Evolutionary conservation across 2,113 vertebrate species (phyloP).

Genomic region (Amphiprion ocellaris): DNA sequence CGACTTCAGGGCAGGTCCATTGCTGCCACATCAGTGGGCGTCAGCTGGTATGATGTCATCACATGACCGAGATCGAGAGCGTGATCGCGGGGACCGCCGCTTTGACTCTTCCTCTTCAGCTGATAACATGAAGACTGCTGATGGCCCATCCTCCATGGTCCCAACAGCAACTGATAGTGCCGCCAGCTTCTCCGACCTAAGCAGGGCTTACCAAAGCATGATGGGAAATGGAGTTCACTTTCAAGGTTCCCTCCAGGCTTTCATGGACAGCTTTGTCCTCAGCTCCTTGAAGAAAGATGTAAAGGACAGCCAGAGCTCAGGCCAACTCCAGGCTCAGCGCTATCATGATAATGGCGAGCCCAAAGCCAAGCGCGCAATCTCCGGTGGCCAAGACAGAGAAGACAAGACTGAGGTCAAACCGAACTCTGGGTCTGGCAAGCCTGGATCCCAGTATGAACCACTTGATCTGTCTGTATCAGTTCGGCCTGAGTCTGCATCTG

Average conservation of each 20-base stretch:
- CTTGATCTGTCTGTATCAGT: conserved; percentile 95
- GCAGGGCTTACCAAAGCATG: conserved; percentile 94
- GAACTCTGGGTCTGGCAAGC: conserved; percentile 83
- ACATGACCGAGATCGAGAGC: conserved; percentile 83
- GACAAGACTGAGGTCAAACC: conserved; percentile 87
- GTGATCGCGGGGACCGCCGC: conserved; percentile 83
- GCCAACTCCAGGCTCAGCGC: conserved; percentile 74
- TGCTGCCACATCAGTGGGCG: conserved; percentile 93
- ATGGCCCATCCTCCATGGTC: conserved; percentile 77
- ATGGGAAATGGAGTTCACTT: conserved; percentile 95
- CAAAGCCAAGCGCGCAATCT: conserved; percentile 82
- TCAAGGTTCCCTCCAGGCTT: conserved; percentile 96
- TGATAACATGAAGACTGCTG: conserved; percentile 89
- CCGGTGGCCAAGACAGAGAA: conserved; percentile 81
- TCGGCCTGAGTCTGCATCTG: conserved; percentile 91
- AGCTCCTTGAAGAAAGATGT: conserved; percentile 95
- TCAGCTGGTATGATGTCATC: conserved; percentile 88
- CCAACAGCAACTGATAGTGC: conserved; percentile 85
- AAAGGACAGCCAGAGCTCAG: conserved; percentile 87
- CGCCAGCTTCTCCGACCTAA: conserved; percentile 92
- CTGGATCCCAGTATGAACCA: conserved; percentile 95
- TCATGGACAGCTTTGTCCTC: conserved; percentile 98
- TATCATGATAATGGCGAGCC: conserved; percentile 87
- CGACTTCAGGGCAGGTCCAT: conserved; percentile 90
- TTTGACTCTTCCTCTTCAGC: conserved; percentile 85